Evolutionary conservation across 2,113 vertebrate genomes (phyloP).

Genomic region (Coturnix japonica): DNA sequence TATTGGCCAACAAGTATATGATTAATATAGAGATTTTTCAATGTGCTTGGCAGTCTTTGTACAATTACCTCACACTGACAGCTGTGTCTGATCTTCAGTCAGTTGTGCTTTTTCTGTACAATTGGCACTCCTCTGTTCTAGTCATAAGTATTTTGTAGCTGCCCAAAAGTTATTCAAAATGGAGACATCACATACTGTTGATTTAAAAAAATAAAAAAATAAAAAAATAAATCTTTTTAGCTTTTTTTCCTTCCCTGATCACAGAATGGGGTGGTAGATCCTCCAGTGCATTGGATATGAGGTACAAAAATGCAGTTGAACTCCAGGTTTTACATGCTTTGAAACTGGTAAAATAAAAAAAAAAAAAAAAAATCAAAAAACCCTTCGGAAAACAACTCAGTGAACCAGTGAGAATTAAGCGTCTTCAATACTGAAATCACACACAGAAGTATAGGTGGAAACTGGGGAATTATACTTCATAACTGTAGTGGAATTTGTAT

Average conservation of each 20-base stretch:
- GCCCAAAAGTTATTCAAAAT: constrained; percentile 50
- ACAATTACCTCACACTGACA: constrained; percentile 58
- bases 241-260: constrained; percentile 55
- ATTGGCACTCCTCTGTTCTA: constrained; percentile 52
- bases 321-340: neutral
- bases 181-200: constrained; percentile 14
- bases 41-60: constrained; percentile 48
- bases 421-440: neutral
- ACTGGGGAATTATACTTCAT: neutral
- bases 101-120: constrained; percentile 52
- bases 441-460: neutral
- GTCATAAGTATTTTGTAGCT: constrained; percentile 26
- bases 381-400: neutral
- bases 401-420: neutral
- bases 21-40: constrained; percentile 50
- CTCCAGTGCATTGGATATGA: neutral
- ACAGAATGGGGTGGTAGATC: constrained; percentile 26
- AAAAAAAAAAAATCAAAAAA: neutral
- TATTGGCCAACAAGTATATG: constrained; percentile 49
- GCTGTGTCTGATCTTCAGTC: constrained; percentile 71
- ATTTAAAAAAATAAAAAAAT: too few species aligned
- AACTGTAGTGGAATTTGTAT: neutral
- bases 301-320: neutral
- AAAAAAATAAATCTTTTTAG: neutral
- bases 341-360: constrained; percentile 14